These are phyloP conservation scores for Dipodomys merriami DNA, from an alignment of 2,113 vertebrate genomes.

Conservation along the genomic window DNA sequence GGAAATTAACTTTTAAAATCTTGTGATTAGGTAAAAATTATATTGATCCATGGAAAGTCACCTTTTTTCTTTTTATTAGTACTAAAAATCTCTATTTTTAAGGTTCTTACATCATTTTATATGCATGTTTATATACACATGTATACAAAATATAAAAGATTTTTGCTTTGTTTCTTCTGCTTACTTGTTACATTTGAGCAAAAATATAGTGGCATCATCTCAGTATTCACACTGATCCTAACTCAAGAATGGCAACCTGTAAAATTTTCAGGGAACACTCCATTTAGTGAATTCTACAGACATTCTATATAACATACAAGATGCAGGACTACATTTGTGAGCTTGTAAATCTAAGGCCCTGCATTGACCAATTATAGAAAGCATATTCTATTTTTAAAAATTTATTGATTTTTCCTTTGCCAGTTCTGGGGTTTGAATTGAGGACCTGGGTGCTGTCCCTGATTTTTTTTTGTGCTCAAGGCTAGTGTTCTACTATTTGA, in stretches of 20 bases:
- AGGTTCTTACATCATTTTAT: not conserved
- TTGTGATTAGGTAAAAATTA: not conserved
- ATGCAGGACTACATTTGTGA: not conserved
- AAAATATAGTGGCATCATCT: not conserved
- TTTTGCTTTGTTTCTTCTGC: not conserved
- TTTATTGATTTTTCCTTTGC: not conserved
- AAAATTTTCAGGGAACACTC: not conserved
- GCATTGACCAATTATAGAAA: not conserved
- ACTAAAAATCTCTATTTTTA: not conserved
- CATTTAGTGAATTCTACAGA: not conserved
- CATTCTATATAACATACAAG: not conserved
- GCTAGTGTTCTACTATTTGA: not conserved
- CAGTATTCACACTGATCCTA: not conserved
- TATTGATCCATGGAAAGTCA: not conserved
- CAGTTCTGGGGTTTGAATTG: no score
- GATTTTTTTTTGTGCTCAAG: not conserved
- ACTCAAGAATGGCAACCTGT: not conserved
- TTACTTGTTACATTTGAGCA: slow-evolving; percentile 15
- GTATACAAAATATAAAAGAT: not conserved
- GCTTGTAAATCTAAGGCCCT: not conserved
- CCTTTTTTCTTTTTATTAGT: not conserved
- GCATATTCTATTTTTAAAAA: not conserved
- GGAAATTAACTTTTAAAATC: slow-evolving; percentile 24
- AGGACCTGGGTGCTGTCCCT: not conserved
- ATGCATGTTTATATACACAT: not conserved